Evolutionary conservation across 2,797 vertebrate genomes (phyloP).

Genomic region (Moxostoma hubbsi): DNA sequence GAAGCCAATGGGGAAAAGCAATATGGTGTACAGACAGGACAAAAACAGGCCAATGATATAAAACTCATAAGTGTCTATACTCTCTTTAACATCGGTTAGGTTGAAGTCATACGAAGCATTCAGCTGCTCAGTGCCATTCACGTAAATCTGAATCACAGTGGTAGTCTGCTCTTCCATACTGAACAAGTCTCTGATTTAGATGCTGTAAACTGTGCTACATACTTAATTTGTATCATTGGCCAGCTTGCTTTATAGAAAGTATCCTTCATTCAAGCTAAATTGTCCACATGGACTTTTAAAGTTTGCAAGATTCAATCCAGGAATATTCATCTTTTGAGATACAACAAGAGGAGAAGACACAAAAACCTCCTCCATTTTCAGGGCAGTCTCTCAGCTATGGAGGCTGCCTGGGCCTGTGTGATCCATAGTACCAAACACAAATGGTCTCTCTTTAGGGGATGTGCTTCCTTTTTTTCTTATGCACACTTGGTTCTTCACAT

Average conservation of each 20-base stretch:
- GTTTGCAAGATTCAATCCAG: conserved; percentile 60
- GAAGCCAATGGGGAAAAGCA: conserved; percentile 97
- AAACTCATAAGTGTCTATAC: conserved; percentile 78
- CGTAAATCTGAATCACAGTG: conserved; percentile 72
- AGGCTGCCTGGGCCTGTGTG: conserved; percentile 63
- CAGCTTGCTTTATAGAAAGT: conserved; percentile 57
- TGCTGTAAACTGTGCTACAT: conserved; percentile 72
- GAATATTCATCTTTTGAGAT: conserved; percentile 56
- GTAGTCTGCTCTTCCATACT: conserved; percentile 83
- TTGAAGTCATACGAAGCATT: conserved; percentile 79
- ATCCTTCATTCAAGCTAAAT: conserved; percentile 69
- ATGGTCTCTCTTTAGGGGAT: conserved; percentile 63
- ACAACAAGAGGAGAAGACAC: conserved; percentile 50
- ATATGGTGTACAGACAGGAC: conserved; percentile 93
- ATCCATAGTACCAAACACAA: conserved; percentile 55
- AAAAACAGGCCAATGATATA: conserved; percentile 90
- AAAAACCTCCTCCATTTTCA: conserved; percentile 67
- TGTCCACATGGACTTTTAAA: conserved; percentile 50
- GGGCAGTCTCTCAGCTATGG: conserved; percentile 56
- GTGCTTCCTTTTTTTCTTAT: conserved; percentile 66
- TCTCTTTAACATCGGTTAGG: conserved; percentile 66
- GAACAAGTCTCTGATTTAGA: conserved; percentile 59
- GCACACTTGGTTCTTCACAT: conserved; percentile 65
- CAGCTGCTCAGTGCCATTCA: conserved; percentile 77
- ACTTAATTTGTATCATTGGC: conserved; percentile 61